These are phyloP conservation scores for Patagioenas fasciata DNA, from an alignment of 2,113 vertebrate genomes.

Conservation along the genomic window DNA sequence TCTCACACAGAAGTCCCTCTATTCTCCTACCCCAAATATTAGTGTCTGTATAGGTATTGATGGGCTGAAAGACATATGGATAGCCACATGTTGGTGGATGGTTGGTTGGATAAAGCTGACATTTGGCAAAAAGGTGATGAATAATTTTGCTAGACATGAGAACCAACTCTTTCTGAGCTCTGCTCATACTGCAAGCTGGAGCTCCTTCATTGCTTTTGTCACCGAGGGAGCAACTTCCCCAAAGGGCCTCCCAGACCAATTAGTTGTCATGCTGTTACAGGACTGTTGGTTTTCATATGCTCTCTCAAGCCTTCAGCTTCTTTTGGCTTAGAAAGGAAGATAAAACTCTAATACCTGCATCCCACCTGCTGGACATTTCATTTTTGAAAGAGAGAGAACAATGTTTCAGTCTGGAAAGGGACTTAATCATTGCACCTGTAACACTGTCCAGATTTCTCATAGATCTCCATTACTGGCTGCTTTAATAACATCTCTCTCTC, in stretches of 20 bases:
- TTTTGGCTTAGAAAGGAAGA: not conserved
- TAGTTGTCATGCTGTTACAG: not conserved
- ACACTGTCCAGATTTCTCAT: not conserved
- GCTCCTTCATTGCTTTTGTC: not conserved
- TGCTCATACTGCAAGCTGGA: not conserved
- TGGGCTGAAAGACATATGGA: not conserved
- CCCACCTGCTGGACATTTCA: not conserved
- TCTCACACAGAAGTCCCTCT: not conserved
- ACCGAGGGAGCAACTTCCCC: not conserved
- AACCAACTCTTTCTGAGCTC: not conserved
- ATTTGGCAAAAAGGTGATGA: not conserved
- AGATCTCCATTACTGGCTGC: slow-evolving; percentile 12
- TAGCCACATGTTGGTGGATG: not conserved
- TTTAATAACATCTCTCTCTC: slow-evolving; percentile 3
- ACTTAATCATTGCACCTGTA: slow-evolving; percentile 32
- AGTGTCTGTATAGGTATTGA: not conserved
- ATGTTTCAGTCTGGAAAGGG: not conserved
- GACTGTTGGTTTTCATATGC: not conserved
- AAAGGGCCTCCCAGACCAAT: not conserved
- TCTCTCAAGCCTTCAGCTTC: not conserved
- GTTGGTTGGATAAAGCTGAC: not conserved
- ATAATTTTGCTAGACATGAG: not conserved
- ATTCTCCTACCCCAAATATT: not conserved
- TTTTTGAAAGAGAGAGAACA: not conserved
- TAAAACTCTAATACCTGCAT: not conserved